A percentile compares a stretch with the other conserved stretches of the same genome.
These are phyloP conservation scores for Spodoptera exigua DNA, from an alignment of 2,888 invertebrate genomes.

Conservation along the genomic window DNA sequence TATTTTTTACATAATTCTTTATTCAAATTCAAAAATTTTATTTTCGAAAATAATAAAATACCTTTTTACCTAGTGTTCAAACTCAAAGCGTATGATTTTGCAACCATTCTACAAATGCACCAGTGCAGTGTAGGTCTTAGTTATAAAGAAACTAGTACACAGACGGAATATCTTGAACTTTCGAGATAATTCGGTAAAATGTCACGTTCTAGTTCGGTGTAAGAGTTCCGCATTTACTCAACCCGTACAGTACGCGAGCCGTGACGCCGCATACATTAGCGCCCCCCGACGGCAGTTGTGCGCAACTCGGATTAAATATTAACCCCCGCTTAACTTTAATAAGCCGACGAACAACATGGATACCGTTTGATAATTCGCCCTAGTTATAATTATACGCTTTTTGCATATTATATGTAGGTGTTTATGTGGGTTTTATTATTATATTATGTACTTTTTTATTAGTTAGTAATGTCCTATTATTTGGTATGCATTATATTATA, in stretches of 20 bases:
- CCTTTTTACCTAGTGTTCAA: too few species aligned
- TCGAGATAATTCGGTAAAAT: neutral
- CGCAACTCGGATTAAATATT: conserved; percentile 72
- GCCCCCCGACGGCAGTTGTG: conserved; percentile 59
- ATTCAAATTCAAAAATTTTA: too few species aligned
- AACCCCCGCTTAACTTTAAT: conserved; percentile 74
- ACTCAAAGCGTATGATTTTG: too few species aligned
- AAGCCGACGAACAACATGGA: conserved; percentile 67
- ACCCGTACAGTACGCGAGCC: conserved; percentile 58
- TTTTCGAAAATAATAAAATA: too few species aligned
- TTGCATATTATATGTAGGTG: conserved; percentile 21
- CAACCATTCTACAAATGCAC: too few species aligned
- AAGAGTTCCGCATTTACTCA: conserved; percentile 56
- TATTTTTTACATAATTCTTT: too few species aligned
- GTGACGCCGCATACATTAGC: conserved; percentile 74
- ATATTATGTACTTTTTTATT: too few species aligned
- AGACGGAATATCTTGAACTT: too few species aligned
- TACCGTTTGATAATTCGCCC: conserved; percentile 66
- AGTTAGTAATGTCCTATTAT: too few species aligned
- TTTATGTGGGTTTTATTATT: conserved; percentile 18
- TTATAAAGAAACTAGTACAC: too few species aligned
- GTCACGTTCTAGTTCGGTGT: conserved; percentile 46
- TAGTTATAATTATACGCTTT: conserved; percentile 47
- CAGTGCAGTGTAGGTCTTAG: too few species aligned
- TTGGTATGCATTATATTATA: too few species aligned